Evolutionary conservation across 2,888 invertebrate genomes (phyloP).

Genomic region (Euspilapteryx auroguttella): DNA sequence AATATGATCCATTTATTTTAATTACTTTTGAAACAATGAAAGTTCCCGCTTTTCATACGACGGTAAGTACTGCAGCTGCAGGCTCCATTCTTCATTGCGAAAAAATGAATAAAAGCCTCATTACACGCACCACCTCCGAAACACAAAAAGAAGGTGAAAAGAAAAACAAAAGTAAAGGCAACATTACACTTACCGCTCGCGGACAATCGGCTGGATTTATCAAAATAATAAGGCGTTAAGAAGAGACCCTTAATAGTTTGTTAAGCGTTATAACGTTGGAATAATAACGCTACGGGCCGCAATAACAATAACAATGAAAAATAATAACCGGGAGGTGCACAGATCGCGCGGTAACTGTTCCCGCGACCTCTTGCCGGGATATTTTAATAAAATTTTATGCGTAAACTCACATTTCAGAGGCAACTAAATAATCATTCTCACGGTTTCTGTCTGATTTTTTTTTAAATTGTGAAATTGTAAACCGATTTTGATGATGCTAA

Average conservation of each 20-base stretch:
- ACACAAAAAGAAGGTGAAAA: conserved; percentile 6
- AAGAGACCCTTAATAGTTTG: conserved; percentile 49
- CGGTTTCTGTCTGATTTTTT: no score
- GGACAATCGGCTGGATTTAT: conserved; percentile 29
- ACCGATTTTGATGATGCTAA: no score
- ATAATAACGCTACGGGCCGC: conserved; percentile 29
- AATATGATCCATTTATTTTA: no score
- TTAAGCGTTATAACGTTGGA: conserved; percentile 38
- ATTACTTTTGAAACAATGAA: no score
- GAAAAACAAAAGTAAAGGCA: conserved; percentile 11
- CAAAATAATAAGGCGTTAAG: conserved; percentile 38
- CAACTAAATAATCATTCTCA: conserved; percentile 3
- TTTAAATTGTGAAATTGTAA: no score
- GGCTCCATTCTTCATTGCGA: no score
- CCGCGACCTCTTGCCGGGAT: neutral
- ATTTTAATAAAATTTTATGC: conserved; percentile 7
- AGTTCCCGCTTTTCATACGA: conserved; percentile 7
- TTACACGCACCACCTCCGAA: conserved; percentile 6
- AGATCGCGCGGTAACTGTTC: no score
- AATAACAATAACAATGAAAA: conserved; percentile 54
- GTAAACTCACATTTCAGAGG: conserved; percentile 2
- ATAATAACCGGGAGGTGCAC: no score
- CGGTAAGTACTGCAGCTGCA: no score
- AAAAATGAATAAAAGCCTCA: no score
- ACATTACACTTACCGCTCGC: conserved; percentile 9